Evolutionary conservation across 37 sponge, comb jelly and placozoan genomes (phyloP).

Genomic region (Haliclona indistincta): DNA sequence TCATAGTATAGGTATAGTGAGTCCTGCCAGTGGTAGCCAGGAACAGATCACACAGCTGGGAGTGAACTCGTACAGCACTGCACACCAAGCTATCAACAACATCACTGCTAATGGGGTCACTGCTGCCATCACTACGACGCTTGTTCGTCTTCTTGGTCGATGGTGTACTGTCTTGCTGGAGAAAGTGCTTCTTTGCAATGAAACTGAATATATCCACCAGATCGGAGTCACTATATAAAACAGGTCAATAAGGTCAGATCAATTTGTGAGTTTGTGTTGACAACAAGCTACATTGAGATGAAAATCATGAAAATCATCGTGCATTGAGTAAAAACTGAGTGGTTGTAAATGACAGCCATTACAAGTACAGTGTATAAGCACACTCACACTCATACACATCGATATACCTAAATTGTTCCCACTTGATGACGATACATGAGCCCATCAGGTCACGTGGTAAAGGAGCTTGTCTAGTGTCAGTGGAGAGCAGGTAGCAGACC

Average conservation of each 20-base stretch:
- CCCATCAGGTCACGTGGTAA: neutral
- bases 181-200: conserved; percentile 8
- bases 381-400: conserved; percentile 1
- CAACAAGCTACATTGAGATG: too few species aligned
- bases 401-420: neutral
- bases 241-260: neutral
- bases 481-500: conserved; percentile 37
- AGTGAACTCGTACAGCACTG: conserved; percentile 46
- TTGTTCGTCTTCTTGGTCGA: too few species aligned
- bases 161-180: too few species aligned
- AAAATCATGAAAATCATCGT: too few species aligned
- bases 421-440: neutral
- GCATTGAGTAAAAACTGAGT: too few species aligned
- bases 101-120: too few species aligned
- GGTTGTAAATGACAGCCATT: too few species aligned
- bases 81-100: conserved; percentile 21
- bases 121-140: too few species aligned
- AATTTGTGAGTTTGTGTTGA: too few species aligned
- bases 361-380: too few species aligned
- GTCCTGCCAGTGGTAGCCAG: conserved; percentile 31
- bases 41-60: conserved; percentile 26
- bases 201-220: conserved; percentile 26
- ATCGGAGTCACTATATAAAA: conserved; percentile 18
- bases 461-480: neutral
- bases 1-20: conserved; percentile 58